Conservation (phyloP, 2,797 vertebrate genomes). For the Lepilemur ruficaudatus region DNA sequence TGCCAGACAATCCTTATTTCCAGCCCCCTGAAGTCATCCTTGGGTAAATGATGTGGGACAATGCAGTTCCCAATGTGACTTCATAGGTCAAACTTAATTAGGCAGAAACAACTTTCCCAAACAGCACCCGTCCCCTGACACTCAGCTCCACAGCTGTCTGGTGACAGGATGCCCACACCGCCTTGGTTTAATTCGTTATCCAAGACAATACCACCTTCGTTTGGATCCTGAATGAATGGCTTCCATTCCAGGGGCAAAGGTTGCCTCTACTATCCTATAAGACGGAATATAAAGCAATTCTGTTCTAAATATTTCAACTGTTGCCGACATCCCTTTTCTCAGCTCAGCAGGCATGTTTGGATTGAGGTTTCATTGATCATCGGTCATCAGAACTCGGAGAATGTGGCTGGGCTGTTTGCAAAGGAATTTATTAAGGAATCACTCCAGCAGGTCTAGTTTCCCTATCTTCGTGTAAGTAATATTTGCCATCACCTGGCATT, state of each 20-base stretch:
- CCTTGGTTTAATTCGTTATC: slow-evolving; percentile 25
- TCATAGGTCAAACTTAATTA: slow-evolving; percentile 16
- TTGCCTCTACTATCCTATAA: not conserved
- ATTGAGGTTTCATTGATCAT: slow-evolving; percentile 70
- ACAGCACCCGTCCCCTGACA: slow-evolving; percentile 14
- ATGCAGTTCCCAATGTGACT: not conserved
- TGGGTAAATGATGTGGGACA: not conserved
- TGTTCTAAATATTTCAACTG: slow-evolving; percentile 33
- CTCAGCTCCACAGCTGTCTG: not conserved
- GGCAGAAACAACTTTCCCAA: slow-evolving; percentile 46
- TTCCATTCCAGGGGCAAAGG: slow-evolving; percentile 5
- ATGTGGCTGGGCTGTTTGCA: slow-evolving; percentile 42
- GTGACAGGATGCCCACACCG: slow-evolving; percentile 24
- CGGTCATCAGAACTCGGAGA: slow-evolving; percentile 29
- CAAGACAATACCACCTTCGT: slow-evolving; percentile 17
- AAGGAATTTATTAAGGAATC: slow-evolving; percentile 47
- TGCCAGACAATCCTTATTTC: not conserved
- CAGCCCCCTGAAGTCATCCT: not conserved
- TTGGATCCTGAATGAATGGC: slow-evolving; percentile 60
- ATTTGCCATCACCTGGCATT: slow-evolving; percentile 70
- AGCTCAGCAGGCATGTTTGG: slow-evolving; percentile 57
- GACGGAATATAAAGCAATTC: slow-evolving; percentile 59
- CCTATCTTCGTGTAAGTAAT: slow-evolving; percentile 54
- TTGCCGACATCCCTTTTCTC: slow-evolving; percentile 67
- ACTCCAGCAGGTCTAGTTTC: slow-evolving; percentile 27